phyloP scores from a whole-genome alignment of 2,888 invertebrate genomes.

The Entomobrya proxima region DNA sequence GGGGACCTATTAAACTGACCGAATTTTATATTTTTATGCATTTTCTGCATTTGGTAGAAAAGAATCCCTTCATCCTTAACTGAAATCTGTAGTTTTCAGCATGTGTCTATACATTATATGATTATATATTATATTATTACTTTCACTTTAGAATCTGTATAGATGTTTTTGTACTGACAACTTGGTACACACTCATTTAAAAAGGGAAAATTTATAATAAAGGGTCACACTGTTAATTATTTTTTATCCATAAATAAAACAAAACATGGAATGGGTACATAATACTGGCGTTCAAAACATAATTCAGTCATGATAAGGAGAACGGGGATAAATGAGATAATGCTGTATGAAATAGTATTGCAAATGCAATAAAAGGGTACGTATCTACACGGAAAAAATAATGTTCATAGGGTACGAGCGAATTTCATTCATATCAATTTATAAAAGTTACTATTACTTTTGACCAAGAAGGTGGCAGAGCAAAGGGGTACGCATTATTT shows the following conservation, averaged over 20 bases:
- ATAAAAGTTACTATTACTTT: background rate
- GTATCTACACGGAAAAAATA: background rate
- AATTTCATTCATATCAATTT: background rate
- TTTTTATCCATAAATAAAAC: background rate
- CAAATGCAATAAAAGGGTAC: conserved; percentile 6
- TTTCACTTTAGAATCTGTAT: background rate
- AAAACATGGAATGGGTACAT: conserved; percentile 12
- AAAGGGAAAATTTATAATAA: background rate
- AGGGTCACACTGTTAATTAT: conserved; percentile 33
- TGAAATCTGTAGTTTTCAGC: conserved; percentile 17
- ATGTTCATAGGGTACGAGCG: background rate
- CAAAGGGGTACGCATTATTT: background rate
- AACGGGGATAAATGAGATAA: background rate
- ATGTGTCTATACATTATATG: background rate
- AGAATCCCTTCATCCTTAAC: conserved; percentile 28
- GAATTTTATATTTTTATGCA: background rate
- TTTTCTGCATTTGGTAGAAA: background rate
- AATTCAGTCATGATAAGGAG: background rate
- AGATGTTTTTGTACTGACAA: background rate
- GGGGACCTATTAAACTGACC: background rate
- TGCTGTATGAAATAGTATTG: background rate
- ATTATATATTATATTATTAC: background rate
- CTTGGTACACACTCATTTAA: background rate
- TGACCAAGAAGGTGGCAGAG: conserved; percentile 5
- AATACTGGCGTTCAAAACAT: background rate